These are phyloP conservation scores for Griposia aprilina DNA, from an alignment of 2,888 invertebrate species.

Conservation along the genomic window DNA sequence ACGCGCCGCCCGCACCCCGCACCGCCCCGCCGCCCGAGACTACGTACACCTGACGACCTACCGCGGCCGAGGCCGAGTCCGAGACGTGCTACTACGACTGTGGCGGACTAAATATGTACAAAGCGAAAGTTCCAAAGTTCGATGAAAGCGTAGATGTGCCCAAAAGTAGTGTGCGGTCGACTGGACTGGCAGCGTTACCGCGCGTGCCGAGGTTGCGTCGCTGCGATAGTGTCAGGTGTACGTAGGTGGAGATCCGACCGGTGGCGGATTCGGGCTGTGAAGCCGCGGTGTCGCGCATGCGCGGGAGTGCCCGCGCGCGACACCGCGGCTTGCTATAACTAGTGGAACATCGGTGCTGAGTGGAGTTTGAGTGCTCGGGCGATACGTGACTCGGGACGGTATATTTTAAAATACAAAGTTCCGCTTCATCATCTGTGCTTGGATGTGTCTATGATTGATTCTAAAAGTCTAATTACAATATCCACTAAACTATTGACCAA, in stretches of 20 bases:
- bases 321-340: slow-evolving; percentile 61
- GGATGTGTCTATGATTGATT: slow-evolving; percentile 11
- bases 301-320: slow-evolving; percentile 20
- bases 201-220: slow-evolving; percentile 50
- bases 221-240: slow-evolving; percentile 64
- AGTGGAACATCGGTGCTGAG: slow-evolving; percentile 76
- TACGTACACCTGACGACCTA: slow-evolving; percentile 62
- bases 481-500: slow-evolving; percentile 16
- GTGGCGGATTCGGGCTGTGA: slow-evolving; percentile 63
- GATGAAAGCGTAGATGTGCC: slow-evolving; percentile 56
- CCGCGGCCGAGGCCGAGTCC: slow-evolving; percentile 30
- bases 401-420: slow-evolving; percentile 68
- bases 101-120: slow-evolving; percentile 59
- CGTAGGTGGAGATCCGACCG: slow-evolving; percentile 66
- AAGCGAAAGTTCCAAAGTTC: slow-evolving; percentile 52
- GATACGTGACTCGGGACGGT: slow-evolving; percentile 79
- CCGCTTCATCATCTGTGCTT: slow-evolving; percentile 68
- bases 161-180: slow-evolving; percentile 47
- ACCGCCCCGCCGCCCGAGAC: slow-evolving; percentile 58
- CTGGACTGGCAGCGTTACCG: slow-evolving; percentile 35
- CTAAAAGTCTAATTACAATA: slow-evolving; percentile 19
- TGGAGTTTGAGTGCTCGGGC: slow-evolving; percentile 83
- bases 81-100: slow-evolving; percentile 54
- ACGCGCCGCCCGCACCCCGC: slow-evolving; percentile 69
- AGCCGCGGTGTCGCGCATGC: slow-evolving; percentile 64